Conservation (phyloP, 2,888 invertebrate species). For the Steinernema carpocapsae region DNA sequence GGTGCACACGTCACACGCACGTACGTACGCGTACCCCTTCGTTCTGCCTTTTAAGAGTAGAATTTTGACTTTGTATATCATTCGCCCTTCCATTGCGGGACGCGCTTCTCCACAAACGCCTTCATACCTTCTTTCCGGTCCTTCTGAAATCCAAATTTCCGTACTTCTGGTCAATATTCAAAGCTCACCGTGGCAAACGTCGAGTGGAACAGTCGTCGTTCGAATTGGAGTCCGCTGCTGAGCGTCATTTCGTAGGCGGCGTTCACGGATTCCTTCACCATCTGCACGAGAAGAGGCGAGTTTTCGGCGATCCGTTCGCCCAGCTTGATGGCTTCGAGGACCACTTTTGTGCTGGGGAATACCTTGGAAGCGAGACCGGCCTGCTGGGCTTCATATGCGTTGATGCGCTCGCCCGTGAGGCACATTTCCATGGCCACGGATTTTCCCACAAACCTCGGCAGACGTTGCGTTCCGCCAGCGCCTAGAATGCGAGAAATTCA, state of each 20-base stretch:
- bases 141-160: conserved; percentile 74
- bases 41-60: no score
- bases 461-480: conserved; percentile 87
- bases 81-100: conserved; percentile 79
- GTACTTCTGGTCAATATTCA: conserved; percentile 72
- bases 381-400: conserved; percentile 87
- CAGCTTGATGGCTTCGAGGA: conserved; percentile 88
- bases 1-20: no score
- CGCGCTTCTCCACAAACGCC: conserved; percentile 91
- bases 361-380: conserved; percentile 63
- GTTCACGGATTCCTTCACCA: conserved; percentile 73
- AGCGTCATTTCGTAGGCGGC: conserved; percentile 81
- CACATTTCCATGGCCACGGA: conserved; percentile 98
- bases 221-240: conserved; percentile 78
- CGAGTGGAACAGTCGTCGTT: conserved; percentile 81
- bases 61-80: no score
- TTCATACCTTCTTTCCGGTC: conserved; percentile 97
- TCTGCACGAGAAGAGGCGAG: conserved; percentile 62
- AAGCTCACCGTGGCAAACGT: conserved; percentile 86
- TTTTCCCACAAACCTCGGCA: conserved; percentile 85
- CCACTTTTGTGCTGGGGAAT: conserved; percentile 70
- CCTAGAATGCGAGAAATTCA: not conserved
- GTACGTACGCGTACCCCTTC: no score
- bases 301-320: conserved; percentile 84
- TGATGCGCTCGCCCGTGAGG: conserved; percentile 87